These are phyloP conservation scores for Acrobasis repandana DNA, from an alignment of 2,888 invertebrate genomes.

Conservation along the genomic window DNA sequence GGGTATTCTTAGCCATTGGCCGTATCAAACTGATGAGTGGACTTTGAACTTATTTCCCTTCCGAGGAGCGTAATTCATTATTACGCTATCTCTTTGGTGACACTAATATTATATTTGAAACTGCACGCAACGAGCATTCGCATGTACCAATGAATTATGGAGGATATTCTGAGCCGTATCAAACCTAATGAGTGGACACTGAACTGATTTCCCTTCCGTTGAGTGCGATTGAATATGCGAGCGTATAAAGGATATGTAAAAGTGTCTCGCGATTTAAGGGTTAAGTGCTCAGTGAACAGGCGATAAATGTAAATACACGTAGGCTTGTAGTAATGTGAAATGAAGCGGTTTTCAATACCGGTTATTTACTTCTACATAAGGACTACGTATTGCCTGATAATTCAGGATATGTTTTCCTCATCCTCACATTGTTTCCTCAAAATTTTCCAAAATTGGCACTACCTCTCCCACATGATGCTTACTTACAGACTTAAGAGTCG, in stretches of 20 bases:
- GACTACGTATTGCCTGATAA: too few species aligned
- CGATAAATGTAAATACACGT: conserved; percentile 10
- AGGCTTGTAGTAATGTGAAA: conserved; percentile 1
- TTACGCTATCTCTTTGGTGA: too few species aligned
- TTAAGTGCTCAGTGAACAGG: conserved; percentile 18
- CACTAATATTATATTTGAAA: too few species aligned
- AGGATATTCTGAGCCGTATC: conserved; percentile 54
- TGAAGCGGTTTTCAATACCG: neutral
- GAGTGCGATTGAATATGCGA: conserved; percentile 35
- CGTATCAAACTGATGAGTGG: too few species aligned
- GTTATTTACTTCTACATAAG: neutral
- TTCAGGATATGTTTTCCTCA: too few species aligned
- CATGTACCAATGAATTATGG: conserved; percentile 65
- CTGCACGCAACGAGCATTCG: conserved; percentile 36
- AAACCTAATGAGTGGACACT: conserved; percentile 58
- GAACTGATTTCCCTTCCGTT: conserved; percentile 61
- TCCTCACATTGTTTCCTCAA: too few species aligned
- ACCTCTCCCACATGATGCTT: too few species aligned
- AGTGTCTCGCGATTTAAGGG: conserved; percentile 22
- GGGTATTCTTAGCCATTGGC: too few species aligned
- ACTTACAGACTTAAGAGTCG: too few species aligned
- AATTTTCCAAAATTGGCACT: too few species aligned
- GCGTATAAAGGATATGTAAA: conserved; percentile 12
- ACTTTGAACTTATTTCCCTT: too few species aligned
- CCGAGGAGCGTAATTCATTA: too few species aligned